These are phyloP conservation scores for Vombatus ursinus DNA, from an alignment of 2,113 vertebrate species.

Conservation along the genomic window DNA sequence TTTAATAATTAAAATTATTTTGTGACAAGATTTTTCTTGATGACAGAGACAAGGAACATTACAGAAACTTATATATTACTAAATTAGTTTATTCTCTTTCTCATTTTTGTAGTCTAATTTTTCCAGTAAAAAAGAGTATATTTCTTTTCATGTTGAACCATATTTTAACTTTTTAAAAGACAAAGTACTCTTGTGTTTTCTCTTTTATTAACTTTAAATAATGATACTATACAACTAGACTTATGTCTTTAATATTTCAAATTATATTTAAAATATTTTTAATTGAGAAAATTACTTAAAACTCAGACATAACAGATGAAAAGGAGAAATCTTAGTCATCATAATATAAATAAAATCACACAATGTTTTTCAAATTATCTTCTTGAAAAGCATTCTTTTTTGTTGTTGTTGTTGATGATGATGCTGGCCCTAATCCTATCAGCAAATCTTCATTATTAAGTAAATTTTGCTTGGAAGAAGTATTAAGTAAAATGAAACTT, in stretches of 20 bases:
- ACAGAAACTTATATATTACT: constrained; percentile 11
- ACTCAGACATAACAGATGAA: constrained; percentile 4
- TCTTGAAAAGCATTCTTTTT: background rate
- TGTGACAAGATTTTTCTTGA: constrained; percentile 29
- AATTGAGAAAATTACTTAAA: constrained; percentile 29
- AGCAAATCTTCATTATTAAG: constrained; percentile 28
- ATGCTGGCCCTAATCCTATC: background rate
- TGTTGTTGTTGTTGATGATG: background rate
- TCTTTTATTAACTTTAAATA: constrained; percentile 24
- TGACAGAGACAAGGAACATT: constrained; percentile 22
- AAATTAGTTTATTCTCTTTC: constrained; percentile 35
- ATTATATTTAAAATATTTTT: constrained; percentile 33
- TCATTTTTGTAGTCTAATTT: background rate
- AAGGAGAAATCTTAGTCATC: background rate
- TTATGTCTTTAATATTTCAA: constrained; percentile 40
- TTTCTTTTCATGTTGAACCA: constrained; percentile 32
- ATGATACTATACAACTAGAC: constrained; percentile 20
- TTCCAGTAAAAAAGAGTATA: background rate
- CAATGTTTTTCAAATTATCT: constrained; percentile 3
- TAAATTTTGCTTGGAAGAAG: background rate
- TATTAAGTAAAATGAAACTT: constrained; percentile 29
- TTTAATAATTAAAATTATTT: constrained; percentile 19
- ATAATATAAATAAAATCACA: constrained; percentile 16
- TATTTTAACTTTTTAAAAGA: constrained; percentile 44
- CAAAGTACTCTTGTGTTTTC: constrained; percentile 52